Percentiles rank a stretch among this genome's conserved stretches.
phyloP scores from a whole-genome alignment of 1,140 invertebrate species.

The Rhyacophila brunnea region DNA sequence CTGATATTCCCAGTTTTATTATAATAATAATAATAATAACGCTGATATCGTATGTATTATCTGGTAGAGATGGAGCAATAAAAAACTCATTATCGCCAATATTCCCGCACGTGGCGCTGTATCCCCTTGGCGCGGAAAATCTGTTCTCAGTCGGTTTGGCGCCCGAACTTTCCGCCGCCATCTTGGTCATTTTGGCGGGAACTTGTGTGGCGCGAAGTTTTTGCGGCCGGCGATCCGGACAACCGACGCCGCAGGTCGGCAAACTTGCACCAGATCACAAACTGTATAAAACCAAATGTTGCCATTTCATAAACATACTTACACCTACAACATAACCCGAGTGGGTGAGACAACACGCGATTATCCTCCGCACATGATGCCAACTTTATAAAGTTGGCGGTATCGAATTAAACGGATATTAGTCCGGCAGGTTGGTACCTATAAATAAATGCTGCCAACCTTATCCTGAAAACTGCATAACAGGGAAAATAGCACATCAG shows the following conservation, averaged over 20 bases:
- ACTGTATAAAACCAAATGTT: slow-evolving; percentile 28
- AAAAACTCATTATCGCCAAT: slow-evolving; percentile 35
- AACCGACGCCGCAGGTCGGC: slow-evolving; percentile 4
- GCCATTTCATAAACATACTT: slow-evolving; percentile 11
- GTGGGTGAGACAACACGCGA: too few relatives aligned
- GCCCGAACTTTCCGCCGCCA: slow-evolving; percentile 12
- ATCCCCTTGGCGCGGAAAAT: not conserved
- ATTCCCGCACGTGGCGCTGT: slow-evolving; percentile 20
- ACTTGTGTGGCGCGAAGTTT: slow-evolving; percentile 26
- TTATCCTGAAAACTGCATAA: too few relatives aligned
- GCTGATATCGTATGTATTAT: slow-evolving; percentile 36
- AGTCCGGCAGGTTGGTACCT: too few relatives aligned
- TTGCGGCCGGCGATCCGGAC: slow-evolving; percentile 20
- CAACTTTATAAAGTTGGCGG: too few relatives aligned
- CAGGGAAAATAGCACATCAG: too few relatives aligned
- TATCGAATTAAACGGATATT: too few relatives aligned
- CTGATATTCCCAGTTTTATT: slow-evolving; percentile 33
- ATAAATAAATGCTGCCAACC: too few relatives aligned
- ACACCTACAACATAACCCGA: not conserved
- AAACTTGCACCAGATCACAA: slow-evolving; percentile 20
- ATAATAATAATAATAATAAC: slow-evolving; percentile 32
- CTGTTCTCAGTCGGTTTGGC: too few relatives aligned
- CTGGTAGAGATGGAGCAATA: slow-evolving; percentile 33
- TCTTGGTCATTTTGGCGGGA: slow-evolving; percentile 29
- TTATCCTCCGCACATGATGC: too few relatives aligned